Conservation (phyloP, 2,888 invertebrate species). For the Ormyrus thymus region DNA sequence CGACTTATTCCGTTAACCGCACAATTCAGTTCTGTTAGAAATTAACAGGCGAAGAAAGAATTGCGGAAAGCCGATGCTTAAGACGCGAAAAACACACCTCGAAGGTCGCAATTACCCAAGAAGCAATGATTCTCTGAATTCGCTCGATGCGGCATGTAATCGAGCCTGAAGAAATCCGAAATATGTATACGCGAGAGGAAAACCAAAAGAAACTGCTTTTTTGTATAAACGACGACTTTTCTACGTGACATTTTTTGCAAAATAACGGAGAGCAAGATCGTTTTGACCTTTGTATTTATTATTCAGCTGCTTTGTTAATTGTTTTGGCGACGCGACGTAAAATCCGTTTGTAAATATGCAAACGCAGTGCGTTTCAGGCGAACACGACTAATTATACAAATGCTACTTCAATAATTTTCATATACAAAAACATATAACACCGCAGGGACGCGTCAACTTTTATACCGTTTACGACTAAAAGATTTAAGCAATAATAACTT, state of each 20-base stretch:
- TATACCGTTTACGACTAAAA: conserved; percentile 12
- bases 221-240: conserved; percentile 10
- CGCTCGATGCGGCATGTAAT: neutral
- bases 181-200: neutral
- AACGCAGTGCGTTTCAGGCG: neutral
- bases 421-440: neutral
- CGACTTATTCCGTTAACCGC: conserved; percentile 24
- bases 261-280: neutral
- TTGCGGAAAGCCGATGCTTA: neutral
- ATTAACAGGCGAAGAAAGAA: neutral
- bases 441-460: conserved; percentile 23
- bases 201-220: conserved; percentile 13
- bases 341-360: conserved; percentile 9
- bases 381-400: neutral
- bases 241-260: conserved; percentile 8
- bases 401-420: conserved; percentile 2
- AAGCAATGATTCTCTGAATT: conserved; percentile 32
- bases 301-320: neutral
- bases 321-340: neutral
- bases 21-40: conserved; percentile 7
- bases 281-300: too few relatives aligned
- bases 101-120: conserved; percentile 31
- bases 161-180: neutral
- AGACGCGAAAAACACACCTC: neutral
- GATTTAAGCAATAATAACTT: conserved; percentile 31